A percentile compares a stretch with the other conserved stretches of the same genome.
phyloP scores from a whole-genome alignment of 2,888 invertebrate genomes.

The Ennomos erosarius region DNA sequence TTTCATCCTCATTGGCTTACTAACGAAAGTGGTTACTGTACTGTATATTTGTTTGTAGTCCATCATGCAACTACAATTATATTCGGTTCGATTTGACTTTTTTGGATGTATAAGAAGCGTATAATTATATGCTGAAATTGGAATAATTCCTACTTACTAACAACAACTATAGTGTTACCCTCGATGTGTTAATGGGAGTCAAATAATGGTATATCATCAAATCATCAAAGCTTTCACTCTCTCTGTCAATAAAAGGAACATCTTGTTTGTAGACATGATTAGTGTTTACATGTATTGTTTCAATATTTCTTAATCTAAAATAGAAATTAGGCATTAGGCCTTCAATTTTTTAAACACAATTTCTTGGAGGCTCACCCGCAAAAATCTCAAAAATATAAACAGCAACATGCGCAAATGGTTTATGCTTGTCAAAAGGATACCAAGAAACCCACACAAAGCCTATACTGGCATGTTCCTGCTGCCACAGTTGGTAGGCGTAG shows the following conservation, averaged over 20 bases:
- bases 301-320: not conserved
- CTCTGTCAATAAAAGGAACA: constrained; percentile 53
- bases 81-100: constrained; percentile 40
- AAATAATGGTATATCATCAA: constrained; percentile 55
- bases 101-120: constrained; percentile 44
- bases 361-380: constrained; percentile 58
- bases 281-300: constrained; percentile 29
- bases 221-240: constrained; percentile 62
- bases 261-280: constrained; percentile 37
- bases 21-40: constrained; percentile 43
- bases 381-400: constrained; percentile 76
- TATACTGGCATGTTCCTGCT: constrained; percentile 54
- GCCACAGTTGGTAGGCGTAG: constrained; percentile 59
- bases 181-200: constrained; percentile 57
- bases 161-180: constrained; percentile 51
- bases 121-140: constrained; percentile 51
- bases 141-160: constrained; percentile 56
- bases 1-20: constrained; percentile 16
- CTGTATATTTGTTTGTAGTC: constrained; percentile 58
- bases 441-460: constrained; percentile 77
- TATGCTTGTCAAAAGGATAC: constrained; percentile 77
- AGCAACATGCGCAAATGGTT: constrained; percentile 62
- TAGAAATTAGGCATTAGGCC: too few relatives aligned
- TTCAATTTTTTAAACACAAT: too few relatives aligned
- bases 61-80: constrained; percentile 52